These are phyloP conservation scores for Lasioglossum baleicum DNA, from an alignment of 1,140 invertebrate species.

Conservation along the genomic window DNA sequence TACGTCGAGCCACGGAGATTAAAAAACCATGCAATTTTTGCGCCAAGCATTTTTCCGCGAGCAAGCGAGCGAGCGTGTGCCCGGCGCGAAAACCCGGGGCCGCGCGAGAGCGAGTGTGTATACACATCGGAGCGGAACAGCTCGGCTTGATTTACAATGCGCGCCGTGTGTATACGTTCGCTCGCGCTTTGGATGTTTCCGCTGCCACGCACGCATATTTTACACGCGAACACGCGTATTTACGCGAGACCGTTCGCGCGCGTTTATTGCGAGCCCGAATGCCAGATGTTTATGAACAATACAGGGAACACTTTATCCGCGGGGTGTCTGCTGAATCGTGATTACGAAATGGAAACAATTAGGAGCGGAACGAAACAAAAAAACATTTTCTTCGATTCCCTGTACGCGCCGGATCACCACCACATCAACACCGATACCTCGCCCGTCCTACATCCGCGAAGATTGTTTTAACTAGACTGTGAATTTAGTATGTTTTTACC, in stretches of 20 bases:
- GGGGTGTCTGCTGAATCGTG: neutral
- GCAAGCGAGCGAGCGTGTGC: neutral
- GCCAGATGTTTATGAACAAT: neutral
- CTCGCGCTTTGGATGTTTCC: conserved; percentile 2
- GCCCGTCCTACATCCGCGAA: too few species aligned
- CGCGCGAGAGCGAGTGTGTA: too few species aligned
- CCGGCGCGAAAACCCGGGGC: too few species aligned
- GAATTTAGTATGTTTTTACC: too few species aligned
- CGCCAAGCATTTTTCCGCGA: conserved; percentile 20
- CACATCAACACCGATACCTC: too few species aligned
- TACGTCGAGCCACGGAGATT: conserved; percentile 27
- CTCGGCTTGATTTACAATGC: too few species aligned
- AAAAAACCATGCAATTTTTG: conserved; percentile 50
- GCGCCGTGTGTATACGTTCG: too few species aligned
- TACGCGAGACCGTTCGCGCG: conserved; percentile 18
- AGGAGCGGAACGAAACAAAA: neutral
- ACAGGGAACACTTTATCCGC: neutral
- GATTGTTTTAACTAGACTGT: too few species aligned
- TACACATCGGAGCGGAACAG: too few species aligned
- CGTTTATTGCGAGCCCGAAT: neutral
- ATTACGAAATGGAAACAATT: neutral
- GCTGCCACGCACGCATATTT: conserved; percentile 10
- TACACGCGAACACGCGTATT: conserved; percentile 16
- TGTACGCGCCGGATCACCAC: neutral
- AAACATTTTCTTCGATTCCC: neutral